phyloP scores from a whole-genome alignment of 2,888 invertebrate species.

The Tortrix viridana region DNA sequence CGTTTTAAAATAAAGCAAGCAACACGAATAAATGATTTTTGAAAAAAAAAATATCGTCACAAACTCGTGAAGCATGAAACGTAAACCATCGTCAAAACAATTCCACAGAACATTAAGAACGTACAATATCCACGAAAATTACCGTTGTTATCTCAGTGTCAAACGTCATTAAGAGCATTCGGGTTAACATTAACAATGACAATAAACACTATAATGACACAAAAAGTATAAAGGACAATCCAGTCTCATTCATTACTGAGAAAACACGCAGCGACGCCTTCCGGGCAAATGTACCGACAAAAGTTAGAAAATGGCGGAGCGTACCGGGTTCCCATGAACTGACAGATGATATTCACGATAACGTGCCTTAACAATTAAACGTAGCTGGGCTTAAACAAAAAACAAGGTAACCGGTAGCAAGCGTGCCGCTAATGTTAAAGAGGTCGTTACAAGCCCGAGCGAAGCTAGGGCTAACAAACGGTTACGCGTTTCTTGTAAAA shows the following conservation, averaged over 20 bases:
- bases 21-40: neutral
- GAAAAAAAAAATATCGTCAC: neutral
- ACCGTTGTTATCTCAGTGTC: constrained; percentile 53
- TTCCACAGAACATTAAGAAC: constrained; percentile 27
- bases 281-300: constrained; percentile 67
- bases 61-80: constrained; percentile 19
- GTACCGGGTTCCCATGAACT: constrained; percentile 73
- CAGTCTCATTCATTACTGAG: constrained; percentile 69
- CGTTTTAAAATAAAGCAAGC: too few relatives aligned
- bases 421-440: constrained; percentile 77
- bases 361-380: constrained; percentile 76
- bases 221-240: constrained; percentile 60
- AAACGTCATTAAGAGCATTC: constrained; percentile 62
- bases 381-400: constrained; percentile 62
- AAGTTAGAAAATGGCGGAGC: constrained; percentile 70
- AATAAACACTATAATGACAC: constrained; percentile 67
- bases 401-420: constrained; percentile 76
- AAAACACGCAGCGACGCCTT: constrained; percentile 61
- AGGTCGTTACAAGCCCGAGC: constrained; percentile 57
- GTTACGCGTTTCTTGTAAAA: constrained; percentile 77
- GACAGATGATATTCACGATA: constrained; percentile 75
- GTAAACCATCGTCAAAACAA: constrained; percentile 25
- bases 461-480: constrained; percentile 65
- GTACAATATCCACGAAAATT: constrained; percentile 34
- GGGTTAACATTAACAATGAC: constrained; percentile 65